phyloP scores from a whole-genome alignment of 1,140 invertebrate genomes.

The Bombus confusus region DNA sequence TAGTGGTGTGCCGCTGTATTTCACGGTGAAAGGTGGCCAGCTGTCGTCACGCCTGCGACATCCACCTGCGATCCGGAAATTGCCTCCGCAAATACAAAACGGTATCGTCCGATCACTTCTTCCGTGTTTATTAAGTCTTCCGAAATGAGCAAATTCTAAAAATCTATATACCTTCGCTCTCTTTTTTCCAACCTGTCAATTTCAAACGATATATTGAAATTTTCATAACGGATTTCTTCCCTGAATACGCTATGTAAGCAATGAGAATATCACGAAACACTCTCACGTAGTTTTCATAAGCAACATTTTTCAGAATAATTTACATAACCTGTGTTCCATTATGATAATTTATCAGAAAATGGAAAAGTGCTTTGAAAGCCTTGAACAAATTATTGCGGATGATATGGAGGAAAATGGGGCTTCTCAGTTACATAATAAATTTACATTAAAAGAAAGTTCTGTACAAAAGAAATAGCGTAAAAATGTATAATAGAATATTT shows the following conservation, averaged over 20 bases:
- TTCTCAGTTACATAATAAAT: background rate
- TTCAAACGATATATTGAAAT: too few species aligned
- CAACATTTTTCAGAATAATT: background rate
- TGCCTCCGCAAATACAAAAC: constrained; percentile 48
- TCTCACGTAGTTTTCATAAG: too few species aligned
- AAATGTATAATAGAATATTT: constrained; percentile 2
- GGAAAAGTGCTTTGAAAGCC: background rate
- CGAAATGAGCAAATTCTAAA: too few species aligned
- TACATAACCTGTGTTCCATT: background rate
- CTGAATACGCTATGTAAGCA: too few species aligned
- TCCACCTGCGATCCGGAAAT: constrained; percentile 59
- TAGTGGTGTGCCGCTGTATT: constrained; percentile 15
- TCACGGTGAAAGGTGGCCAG: constrained; percentile 28
- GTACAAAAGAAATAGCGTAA: background rate
- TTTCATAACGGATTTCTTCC: too few species aligned
- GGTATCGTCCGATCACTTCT: constrained; percentile 12
- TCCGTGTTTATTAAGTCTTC: background rate
- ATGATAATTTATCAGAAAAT: background rate
- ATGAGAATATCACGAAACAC: too few species aligned
- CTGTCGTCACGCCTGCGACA: constrained; percentile 34
- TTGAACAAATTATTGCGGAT: background rate
- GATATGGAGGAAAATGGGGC: background rate
- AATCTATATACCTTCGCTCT: too few species aligned
- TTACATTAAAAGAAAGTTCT: background rate
- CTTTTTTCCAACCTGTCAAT: too few species aligned